A percentile compares a stretch with the other conserved stretches of the same genome.
Conservation (phyloP, 2,888 invertebrate genomes). For the Drosophila siamana region DNA sequence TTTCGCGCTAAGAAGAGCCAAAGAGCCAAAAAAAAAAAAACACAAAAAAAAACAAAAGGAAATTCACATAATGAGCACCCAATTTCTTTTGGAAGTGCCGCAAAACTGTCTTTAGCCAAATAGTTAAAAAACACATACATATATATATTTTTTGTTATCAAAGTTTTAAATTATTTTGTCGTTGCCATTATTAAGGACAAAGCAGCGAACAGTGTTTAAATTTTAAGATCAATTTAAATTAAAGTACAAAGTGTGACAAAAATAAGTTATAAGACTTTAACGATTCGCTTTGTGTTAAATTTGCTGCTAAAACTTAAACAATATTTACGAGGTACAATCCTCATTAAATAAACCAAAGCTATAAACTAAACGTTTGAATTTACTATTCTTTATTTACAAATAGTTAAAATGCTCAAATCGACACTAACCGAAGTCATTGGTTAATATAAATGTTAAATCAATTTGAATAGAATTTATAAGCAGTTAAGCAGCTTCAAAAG, state of each 20-base stretch:
- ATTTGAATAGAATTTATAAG: background rate
- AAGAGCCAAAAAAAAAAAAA: background rate
- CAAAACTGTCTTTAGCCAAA: constrained; percentile 19
- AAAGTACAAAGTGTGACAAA: too few species aligned
- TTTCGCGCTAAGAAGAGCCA: constrained; percentile 41
- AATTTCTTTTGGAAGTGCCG: constrained; percentile 15
- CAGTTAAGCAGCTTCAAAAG: constrained; percentile 2
- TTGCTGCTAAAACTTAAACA: too few species aligned
- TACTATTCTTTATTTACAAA: too few species aligned
- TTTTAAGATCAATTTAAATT: too few species aligned
- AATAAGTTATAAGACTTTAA: too few species aligned
- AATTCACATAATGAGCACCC: constrained; percentile 41
- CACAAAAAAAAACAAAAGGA: constrained; percentile 35
- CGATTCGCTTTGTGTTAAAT: too few species aligned
- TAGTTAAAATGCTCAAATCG: too few species aligned
- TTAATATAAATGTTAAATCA: constrained; percentile 2
- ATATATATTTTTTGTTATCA: constrained; percentile 1
- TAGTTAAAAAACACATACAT: constrained; percentile 6
- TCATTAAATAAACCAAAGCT: too few species aligned
- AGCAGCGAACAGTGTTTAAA: background rate
- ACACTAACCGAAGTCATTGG: background rate
- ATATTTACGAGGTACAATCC: too few species aligned
- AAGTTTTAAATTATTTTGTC: constrained; percentile 3
- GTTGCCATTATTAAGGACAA: background rate
- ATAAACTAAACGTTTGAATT: too few species aligned